Percentiles rank a stretch among this genome's conserved stretches.
Conservation (phyloP, 2,113 vertebrate species). For the Hepsetus odoe region DNA sequence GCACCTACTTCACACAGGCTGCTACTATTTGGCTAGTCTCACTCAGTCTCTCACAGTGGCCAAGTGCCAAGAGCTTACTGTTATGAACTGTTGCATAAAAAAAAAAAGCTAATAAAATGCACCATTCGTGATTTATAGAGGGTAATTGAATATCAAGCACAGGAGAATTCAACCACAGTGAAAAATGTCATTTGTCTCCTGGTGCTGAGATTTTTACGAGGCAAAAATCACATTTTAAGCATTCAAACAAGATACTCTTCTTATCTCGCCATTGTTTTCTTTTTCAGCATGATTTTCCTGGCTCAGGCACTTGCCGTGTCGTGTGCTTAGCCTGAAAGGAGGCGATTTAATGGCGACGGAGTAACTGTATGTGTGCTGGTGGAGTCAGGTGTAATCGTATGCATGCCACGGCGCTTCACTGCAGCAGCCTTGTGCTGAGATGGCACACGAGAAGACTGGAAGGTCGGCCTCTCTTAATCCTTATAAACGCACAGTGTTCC, state of each 20-base stretch:
- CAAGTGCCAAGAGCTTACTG: background rate
- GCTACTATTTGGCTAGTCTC: background rate
- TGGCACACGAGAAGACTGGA: background rate
- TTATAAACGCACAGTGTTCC: background rate
- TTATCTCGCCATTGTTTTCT: conserved; percentile 30
- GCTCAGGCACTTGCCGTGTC: conserved; percentile 9
- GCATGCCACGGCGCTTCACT: background rate
- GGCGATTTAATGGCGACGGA: conserved; percentile 22
- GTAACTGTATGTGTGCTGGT: conserved; percentile 1
- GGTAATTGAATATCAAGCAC: conserved; percentile 5
- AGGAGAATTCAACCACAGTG: background rate
- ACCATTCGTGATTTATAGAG: background rate
- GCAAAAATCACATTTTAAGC: conserved; percentile 34
- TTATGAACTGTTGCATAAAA: background rate
- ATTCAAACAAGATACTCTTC: conserved; percentile 17
- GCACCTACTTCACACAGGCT: background rate
- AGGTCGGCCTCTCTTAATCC: background rate
- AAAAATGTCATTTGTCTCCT: conserved; percentile 29
- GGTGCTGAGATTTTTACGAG: conserved; percentile 15
- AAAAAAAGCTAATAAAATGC: background rate
- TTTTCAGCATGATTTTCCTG: conserved; percentile 9
- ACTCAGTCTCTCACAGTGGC: background rate
- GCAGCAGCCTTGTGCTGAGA: background rate
- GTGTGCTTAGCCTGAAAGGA: conserved; percentile 13
- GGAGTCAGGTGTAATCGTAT: background rate